Base-by-base conservation (phyloP, 1,140 invertebrate species). In the Littorina saxatilis region DNA sequence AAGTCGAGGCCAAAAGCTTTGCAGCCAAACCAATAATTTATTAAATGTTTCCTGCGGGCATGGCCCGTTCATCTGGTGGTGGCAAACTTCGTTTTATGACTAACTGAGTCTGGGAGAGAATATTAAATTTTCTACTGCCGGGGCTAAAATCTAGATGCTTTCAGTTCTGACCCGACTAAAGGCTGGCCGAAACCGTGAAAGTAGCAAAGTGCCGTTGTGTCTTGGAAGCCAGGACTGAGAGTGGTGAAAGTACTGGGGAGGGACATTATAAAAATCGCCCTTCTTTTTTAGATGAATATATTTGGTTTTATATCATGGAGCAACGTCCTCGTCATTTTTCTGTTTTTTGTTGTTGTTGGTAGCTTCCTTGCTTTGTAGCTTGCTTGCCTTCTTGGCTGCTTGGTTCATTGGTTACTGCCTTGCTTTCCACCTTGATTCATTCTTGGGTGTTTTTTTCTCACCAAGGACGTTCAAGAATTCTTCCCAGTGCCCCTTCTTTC, bases 11-110 rank as follows among this genome's bases (percentile, higher is more conserved):
- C n/a, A 63, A 32, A 32, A 58, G 55, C 55, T n/a, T 15, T 7
- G n/a, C 17, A n/a, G 55, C 5, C n/a, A 63, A 63, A 63, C 61
- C 61, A 63, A 63, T 63, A 75, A 35, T 58, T 61, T 76, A 58
- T 76, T 76, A 76, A 76, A 76, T 76, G 74, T 58, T 61, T 50
- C 74, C 50, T 20, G 5, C 17, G 50, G 74, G 47, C 27, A 32
- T 76, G 74, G 43, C 74, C n/a, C 43, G 35, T 61, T n/a, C 74
- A 61, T 58, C 74, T 32, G 74, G 52, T 29, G n/a, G 74, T 50
- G 9, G 74, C 50, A 76, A 76, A 76, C 55, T 61, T 76, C 74
- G 29, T 76, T 76, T 76, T 23, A 76, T 52, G 55, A 61, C 74
- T 50, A 76, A 72, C 37, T 37, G 35, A 40, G 68, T 39, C 68